phyloP scores from a whole-genome alignment of 2,888 invertebrate genomes.

The Frankliniella intonsa region DNA sequence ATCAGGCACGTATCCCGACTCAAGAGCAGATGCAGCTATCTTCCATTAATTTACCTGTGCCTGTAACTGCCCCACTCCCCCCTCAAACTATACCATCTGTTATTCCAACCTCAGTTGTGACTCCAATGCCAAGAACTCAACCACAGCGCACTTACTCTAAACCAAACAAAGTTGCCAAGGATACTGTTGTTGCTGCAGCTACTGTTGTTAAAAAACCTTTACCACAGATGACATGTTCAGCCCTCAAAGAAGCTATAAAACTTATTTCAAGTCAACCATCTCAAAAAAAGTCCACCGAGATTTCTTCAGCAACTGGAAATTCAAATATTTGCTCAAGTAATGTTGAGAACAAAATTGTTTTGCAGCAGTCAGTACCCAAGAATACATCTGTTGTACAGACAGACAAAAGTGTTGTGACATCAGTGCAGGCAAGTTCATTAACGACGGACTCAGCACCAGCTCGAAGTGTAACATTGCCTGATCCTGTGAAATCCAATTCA shows the following conservation, averaged over 20 bases:
- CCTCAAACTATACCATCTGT: slow-evolving; percentile 46
- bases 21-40: neutral
- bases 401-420: neutral
- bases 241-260: neutral
- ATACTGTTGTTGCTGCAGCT: neutral
- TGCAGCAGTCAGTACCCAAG: neutral
- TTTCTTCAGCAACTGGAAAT: neutral
- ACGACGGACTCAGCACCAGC: neutral
- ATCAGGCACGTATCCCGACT: neutral
- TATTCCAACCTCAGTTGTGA: slow-evolving; percentile 67
- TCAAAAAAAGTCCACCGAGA: neutral
- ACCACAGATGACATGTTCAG: neutral
- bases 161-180: neutral
- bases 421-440: neutral
- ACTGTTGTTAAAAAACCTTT: neutral
- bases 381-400: neutral
- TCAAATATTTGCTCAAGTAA: neutral
- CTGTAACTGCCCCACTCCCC: slow-evolving; percentile 53
- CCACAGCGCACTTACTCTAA: slow-evolving; percentile 40
- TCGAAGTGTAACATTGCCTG: neutral
- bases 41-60: slow-evolving; percentile 50
- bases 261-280: neutral
- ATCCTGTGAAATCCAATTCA: neutral
- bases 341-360: neutral
- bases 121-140: slow-evolving; percentile 58